These are phyloP conservation scores for Tympanuchus pallidicinctus DNA, from an alignment of 2,113 vertebrate species.

Conservation along the genomic window DNA sequence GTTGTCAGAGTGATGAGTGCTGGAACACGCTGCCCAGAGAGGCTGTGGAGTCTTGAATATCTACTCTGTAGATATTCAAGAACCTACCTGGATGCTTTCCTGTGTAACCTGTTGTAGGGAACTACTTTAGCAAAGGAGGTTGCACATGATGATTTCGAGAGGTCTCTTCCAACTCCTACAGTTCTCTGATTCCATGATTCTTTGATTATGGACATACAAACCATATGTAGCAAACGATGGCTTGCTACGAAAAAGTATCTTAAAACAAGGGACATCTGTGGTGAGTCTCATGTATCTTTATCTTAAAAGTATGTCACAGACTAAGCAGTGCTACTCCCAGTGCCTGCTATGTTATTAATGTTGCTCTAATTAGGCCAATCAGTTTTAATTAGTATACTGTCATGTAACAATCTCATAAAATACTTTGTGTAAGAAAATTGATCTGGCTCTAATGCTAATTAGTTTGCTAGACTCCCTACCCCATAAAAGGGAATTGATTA, in stretches of 20 bases:
- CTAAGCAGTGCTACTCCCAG: constrained; percentile 20
- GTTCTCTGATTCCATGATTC: too few relatives aligned
- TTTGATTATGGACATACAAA: background rate
- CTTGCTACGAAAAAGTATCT: background rate
- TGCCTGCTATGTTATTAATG: constrained; percentile 71
- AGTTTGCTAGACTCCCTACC: constrained; percentile 54
- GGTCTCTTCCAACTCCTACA: too few relatives aligned
- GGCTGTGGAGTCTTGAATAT: too few relatives aligned
- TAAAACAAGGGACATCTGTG: background rate
- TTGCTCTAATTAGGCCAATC: constrained; percentile 77
- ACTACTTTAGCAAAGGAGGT: too few relatives aligned
- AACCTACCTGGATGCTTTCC: too few relatives aligned
- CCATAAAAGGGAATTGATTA: constrained; percentile 77
- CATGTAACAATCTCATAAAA: constrained; percentile 79
- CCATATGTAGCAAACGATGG: too few relatives aligned
- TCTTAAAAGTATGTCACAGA: background rate
- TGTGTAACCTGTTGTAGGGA: too few relatives aligned
- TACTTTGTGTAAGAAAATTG: constrained; percentile 73
- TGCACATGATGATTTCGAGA: too few relatives aligned
- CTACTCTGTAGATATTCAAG: too few relatives aligned
- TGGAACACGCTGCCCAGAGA: too few relatives aligned
- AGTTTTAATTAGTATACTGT: constrained; percentile 79
- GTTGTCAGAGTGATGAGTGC: too few relatives aligned
- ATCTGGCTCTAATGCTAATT: constrained; percentile 76
- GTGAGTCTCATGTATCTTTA: background rate